A percentile compares a stretch with the other conserved stretches of the same genome.
These are phyloP conservation scores for Thryonomys swinderianus DNA, from an alignment of 2,113 vertebrate species.

Conservation along the genomic window DNA sequence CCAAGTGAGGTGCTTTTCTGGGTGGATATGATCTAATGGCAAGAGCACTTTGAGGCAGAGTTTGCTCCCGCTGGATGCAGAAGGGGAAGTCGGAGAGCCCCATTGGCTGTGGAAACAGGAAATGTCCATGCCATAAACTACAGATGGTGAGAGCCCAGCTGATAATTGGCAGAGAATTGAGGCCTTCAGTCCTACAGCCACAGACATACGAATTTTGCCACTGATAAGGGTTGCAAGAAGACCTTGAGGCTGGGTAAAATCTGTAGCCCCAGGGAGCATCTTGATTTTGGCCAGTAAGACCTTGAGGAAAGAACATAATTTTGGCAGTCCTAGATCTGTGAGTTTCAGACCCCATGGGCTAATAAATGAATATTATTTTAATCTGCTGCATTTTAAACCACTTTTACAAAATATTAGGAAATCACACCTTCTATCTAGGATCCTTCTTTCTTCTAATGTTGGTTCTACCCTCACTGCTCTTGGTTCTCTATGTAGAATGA, in stretches of 20 bases:
- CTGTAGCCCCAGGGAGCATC: not conserved
- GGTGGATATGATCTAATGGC: not conserved
- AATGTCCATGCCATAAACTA: too few species aligned
- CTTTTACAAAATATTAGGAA: not conserved
- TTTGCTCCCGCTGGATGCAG: not conserved
- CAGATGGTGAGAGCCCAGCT: not conserved
- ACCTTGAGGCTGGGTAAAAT: not conserved
- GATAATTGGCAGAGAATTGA: not conserved
- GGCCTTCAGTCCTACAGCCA: not conserved
- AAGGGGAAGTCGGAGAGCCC: not conserved
- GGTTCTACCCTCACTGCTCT: not conserved
- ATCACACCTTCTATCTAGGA: not conserved
- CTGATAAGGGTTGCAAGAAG: not conserved
- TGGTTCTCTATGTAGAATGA: not conserved
- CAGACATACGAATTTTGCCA: not conserved
- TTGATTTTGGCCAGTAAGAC: not conserved
- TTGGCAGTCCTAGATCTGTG: too few species aligned
- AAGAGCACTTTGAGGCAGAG: not conserved
- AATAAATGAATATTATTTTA: not conserved
- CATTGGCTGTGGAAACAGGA: accelerated
- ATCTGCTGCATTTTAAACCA: not conserved
- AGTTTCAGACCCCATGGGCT: not conserved
- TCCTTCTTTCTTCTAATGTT: not conserved
- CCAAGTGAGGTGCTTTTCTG: not conserved
- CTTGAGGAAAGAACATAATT: not conserved